Evolutionary conservation across 2,797 vertebrate genomes (phyloP).

Genomic region (Gadopsis bispinosus): DNA sequence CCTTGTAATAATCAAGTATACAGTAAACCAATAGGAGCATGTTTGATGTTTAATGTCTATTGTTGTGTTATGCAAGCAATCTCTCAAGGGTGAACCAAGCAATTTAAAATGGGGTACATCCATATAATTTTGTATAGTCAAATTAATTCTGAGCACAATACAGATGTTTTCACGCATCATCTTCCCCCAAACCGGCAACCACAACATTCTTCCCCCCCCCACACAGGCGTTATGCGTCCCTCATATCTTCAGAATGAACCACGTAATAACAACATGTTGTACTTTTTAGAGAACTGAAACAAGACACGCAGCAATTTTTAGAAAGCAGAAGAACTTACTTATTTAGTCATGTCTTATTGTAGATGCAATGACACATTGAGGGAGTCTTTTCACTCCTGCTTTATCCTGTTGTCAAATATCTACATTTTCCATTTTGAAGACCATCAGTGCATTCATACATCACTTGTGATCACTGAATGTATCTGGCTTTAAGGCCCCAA

Average conservation of each 20-base stretch:
- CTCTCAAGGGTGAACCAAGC: neutral
- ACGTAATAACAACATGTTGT: too few relatives aligned
- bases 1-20: neutral
- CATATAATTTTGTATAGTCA: neutral
- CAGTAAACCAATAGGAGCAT: neutral
- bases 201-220: too few relatives aligned
- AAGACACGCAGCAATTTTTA: neutral
- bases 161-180: neutral
- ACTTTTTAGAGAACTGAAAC: neutral
- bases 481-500: too few relatives aligned
- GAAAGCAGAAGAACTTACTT: neutral
- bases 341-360: neutral
- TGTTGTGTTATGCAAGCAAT: neutral
- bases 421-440: neutral
- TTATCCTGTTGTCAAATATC: neutral
- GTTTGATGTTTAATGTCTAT: neutral
- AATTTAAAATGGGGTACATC: neutral
- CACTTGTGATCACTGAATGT: neutral
- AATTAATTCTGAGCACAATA: constrained; percentile 8
- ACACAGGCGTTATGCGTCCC: too few relatives aligned
- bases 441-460: neutral
- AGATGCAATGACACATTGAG: neutral
- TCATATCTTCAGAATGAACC: neutral
- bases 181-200: neutral
- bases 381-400: neutral